A percentile compares a stretch with the other conserved stretches of the same genome.
phyloP scores from a whole-genome alignment of 2,113 vertebrate genomes.

The Catharus minimus region DNA sequence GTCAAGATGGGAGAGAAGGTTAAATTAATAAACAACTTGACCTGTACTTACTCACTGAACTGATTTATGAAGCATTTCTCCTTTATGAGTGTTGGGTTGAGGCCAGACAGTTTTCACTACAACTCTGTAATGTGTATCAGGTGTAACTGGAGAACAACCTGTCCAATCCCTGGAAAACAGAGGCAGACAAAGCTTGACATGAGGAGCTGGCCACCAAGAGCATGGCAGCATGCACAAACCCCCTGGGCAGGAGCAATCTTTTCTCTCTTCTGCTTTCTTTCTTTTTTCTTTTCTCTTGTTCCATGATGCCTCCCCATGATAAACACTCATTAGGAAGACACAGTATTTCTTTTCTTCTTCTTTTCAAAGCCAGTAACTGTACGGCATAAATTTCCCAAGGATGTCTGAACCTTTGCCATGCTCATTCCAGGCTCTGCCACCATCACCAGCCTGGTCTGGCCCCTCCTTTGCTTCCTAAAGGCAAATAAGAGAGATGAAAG shows the following conservation, averaged over 20 bases:
- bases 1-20: not conserved
- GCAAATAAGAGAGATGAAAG: conserved; percentile 23
- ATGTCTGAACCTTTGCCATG: not conserved
- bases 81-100: conserved; percentile 6
- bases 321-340: not conserved
- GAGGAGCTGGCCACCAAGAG: not conserved
- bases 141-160: not conserved
- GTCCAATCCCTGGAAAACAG: not conserved
- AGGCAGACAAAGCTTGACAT: not conserved
- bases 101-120: not conserved
- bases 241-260: not conserved
- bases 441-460: not conserved
- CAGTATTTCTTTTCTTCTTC: conserved; percentile 12
- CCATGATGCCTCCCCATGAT: not conserved
- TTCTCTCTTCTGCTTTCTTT: not conserved
- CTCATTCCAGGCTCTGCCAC: not conserved
- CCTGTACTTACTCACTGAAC: conserved; percentile 28
- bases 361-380: not conserved
- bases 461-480: conserved; percentile 6
- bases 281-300: not conserved
- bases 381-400: not conserved
- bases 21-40: conserved; percentile 55
- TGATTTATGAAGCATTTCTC: conserved; percentile 51
- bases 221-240: not conserved
- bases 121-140: not conserved